Percentiles rank a stretch among this genome's conserved stretches.
phyloP scores from a whole-genome alignment of 2,888 invertebrate genomes.

The Cerastoderma edule region DNA sequence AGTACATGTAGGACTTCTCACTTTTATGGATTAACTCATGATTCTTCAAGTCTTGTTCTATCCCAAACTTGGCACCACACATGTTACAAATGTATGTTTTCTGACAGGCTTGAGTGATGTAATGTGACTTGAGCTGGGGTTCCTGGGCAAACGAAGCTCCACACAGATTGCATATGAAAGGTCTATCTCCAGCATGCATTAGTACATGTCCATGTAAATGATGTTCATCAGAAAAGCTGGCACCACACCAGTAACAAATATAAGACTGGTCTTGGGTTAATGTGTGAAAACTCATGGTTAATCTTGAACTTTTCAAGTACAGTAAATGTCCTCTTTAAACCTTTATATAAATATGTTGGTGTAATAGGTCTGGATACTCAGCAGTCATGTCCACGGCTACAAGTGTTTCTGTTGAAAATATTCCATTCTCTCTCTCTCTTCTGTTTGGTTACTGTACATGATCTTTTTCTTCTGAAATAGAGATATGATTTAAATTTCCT shows the following conservation, averaged over 20 bases:
- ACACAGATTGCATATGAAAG: not conserved
- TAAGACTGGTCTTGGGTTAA: too few species aligned
- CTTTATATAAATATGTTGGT: too few species aligned
- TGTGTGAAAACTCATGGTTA: too few species aligned
- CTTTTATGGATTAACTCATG: conserved; percentile 2
- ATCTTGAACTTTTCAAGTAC: too few species aligned
- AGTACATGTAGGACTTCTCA: not conserved
- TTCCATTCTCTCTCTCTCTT: too few species aligned
- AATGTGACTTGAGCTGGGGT: conserved; percentile 9
- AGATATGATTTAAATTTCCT: too few species aligned
- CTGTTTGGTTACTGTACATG: too few species aligned
- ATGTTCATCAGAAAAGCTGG: not conserved
- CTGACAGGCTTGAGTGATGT: not conserved
- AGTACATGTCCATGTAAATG: conserved; percentile 6
- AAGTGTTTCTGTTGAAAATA: too few species aligned
- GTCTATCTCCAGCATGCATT: conserved; percentile 7
- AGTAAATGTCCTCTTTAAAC: too few species aligned
- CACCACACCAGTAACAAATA: conserved; percentile 16
- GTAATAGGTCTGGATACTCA: too few species aligned
- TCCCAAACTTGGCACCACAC: conserved; percentile 14
- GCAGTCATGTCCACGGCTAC: too few species aligned
- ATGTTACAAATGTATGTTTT: not conserved
- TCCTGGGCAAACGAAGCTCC: conserved; percentile 13
- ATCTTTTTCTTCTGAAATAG: too few species aligned
- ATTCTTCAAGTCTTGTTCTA: conserved; percentile 8